phyloP scores from a whole-genome alignment of 2,888 invertebrate genomes.

The Eristalis arbustorum region DNA sequence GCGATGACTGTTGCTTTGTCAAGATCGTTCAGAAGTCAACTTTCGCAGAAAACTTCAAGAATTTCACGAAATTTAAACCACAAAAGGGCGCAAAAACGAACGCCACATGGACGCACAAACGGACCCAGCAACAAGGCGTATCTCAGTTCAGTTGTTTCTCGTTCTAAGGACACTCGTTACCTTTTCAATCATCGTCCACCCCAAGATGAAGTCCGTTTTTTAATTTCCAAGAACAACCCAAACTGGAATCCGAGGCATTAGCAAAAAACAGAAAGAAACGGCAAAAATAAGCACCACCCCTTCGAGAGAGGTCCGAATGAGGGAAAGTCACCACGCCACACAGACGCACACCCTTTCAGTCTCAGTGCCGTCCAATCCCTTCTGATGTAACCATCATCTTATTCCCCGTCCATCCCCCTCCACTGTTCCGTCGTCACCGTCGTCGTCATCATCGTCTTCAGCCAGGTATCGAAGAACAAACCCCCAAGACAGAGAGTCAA shows the following conservation, averaged over 20 bases:
- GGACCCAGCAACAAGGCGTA: too few species aligned
- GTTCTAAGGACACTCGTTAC: not conserved
- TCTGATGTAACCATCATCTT: slow-evolving; percentile 46
- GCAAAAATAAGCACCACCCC: slow-evolving; percentile 34
- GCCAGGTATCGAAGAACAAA: slow-evolving; percentile 36
- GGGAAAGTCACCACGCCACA: not conserved
- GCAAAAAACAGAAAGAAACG: not conserved
- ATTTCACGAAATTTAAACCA: too few species aligned
- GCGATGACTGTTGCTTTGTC: too few species aligned
- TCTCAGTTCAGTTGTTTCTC: too few species aligned
- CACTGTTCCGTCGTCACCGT: not conserved
- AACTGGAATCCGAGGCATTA: not conserved
- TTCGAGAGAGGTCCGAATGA: not conserved
- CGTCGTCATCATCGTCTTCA: slow-evolving; percentile 1
- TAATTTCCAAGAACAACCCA: not conserved
- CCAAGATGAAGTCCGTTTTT: not conserved
- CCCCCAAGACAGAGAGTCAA: slow-evolving; percentile 6
- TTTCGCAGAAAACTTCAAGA: too few species aligned
- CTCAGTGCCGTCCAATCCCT: slow-evolving; percentile 16
- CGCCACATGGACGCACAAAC: too few species aligned
- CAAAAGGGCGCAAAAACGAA: too few species aligned
- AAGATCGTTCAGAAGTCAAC: too few species aligned
- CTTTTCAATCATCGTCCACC: not conserved
- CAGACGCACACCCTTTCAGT: not conserved
- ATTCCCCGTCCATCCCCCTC: not conserved